Percentiles rank a stretch among this genome's conserved stretches.
Evolutionary conservation across 2,797 vertebrate species (phyloP).

Genomic region (Dermochelys coriacea): DNA sequence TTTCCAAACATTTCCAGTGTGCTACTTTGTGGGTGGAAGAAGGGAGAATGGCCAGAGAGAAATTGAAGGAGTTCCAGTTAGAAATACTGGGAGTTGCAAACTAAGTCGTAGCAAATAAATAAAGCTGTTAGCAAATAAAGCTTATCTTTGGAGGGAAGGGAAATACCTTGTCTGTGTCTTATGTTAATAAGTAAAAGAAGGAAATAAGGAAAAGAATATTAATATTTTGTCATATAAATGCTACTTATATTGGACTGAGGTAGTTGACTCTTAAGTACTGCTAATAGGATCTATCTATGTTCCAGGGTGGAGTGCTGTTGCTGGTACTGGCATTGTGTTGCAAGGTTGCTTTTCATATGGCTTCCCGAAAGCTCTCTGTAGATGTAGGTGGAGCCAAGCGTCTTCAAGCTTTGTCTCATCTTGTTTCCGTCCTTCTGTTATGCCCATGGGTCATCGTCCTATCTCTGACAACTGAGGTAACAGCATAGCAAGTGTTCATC

Average conservation of each 20-base stretch:
- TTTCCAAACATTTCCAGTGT: background rate
- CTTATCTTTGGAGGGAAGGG: background rate
- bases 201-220: background rate
- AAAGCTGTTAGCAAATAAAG: background rate
- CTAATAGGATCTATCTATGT: background rate
- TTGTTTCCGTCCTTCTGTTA: constrained; percentile 91
- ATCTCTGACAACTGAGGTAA: constrained; percentile 93
- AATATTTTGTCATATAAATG: background rate
- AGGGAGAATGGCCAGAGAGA: background rate
- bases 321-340: constrained; percentile 92
- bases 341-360: constrained; percentile 95
- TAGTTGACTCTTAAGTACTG: background rate
- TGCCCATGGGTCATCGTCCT: constrained; percentile 95
- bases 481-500: constrained; percentile 2
- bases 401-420: constrained; percentile 94
- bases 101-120: accelerated
- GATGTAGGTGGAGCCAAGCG: constrained; percentile 96
- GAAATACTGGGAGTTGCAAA: background rate
- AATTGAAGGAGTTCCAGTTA: background rate
- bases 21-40: background rate
- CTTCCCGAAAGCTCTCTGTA: constrained; percentile 92
- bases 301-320: constrained; percentile 94
- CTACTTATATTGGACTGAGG: background rate
- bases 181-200: background rate
- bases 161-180: background rate